A percentile compares a stretch with the other conserved stretches of the same genome.
These are phyloP conservation scores for Oplegnathus fasciatus DNA, from an alignment of 2,113 vertebrate species.

Conservation along the genomic window DNA sequence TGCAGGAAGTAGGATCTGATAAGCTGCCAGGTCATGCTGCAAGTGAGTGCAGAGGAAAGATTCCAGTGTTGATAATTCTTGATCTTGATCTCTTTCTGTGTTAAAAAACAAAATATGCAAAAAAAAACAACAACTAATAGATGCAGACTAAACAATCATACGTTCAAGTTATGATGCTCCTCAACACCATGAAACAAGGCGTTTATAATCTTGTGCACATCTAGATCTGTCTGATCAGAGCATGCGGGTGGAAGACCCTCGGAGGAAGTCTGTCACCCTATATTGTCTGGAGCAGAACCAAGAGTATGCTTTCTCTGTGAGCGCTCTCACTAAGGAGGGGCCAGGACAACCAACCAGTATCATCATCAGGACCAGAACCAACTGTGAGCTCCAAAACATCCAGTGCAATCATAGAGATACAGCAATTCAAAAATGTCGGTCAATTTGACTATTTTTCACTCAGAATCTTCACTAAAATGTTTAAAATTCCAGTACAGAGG, in stretches of 20 bases:
- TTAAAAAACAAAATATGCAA: background rate
- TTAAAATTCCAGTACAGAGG: background rate
- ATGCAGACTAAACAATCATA: background rate
- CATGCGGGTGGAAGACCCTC: slow-evolving; percentile 52
- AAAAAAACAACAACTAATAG: background rate
- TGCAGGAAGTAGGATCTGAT: slow-evolving; percentile 21
- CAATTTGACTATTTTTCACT: background rate
- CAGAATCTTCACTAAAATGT: background rate
- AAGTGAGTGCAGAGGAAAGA: slow-evolving; percentile 20
- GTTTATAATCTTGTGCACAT: slow-evolving; percentile 1
- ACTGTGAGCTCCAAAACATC: slow-evolving; percentile 58
- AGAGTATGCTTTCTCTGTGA: slow-evolving; percentile 62
- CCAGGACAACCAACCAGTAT: slow-evolving; percentile 44
- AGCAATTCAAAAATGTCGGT: background rate
- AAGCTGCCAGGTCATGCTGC: background rate
- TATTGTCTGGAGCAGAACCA: slow-evolving; percentile 50
- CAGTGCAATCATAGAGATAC: background rate
- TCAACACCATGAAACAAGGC: background rate
- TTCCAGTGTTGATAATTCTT: background rate
- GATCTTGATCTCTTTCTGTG: background rate
- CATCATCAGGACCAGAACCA: slow-evolving; percentile 59
- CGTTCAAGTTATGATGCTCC: too few species aligned
- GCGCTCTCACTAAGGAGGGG: slow-evolving; percentile 66
- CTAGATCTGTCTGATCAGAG: slow-evolving; percentile 36
- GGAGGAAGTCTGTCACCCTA: slow-evolving; percentile 63